Percentiles rank a stretch among this genome's conserved stretches.
These are phyloP conservation scores for Ianthella basta DNA, from an alignment of 37 sponge, comb jelly and placozoan species.

Conservation along the genomic window DNA sequence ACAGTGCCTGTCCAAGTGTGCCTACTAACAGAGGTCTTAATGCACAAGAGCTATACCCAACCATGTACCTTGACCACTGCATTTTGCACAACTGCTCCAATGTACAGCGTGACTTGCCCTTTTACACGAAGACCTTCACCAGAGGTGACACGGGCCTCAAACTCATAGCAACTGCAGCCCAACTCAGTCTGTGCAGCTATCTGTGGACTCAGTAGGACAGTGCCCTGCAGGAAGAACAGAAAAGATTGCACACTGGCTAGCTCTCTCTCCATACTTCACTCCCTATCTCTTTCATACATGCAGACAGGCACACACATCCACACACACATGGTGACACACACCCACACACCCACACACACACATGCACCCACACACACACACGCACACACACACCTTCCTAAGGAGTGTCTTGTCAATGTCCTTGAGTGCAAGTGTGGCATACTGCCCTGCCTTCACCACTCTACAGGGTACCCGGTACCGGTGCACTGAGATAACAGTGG, in stretches of 20 bases:
- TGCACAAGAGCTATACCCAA: no score
- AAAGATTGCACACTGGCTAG: not conserved
- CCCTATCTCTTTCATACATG: no score
- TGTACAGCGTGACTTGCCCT: conserved; percentile 78
- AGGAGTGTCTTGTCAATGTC: conserved; percentile 52
- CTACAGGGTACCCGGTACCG: conserved; percentile 83
- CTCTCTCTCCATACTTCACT: no score
- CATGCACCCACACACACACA: not conserved
- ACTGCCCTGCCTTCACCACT: conserved; percentile 89
- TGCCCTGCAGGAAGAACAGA: conserved; percentile 61
- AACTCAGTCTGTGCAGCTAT: conserved; percentile 19
- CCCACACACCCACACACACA: conserved; percentile 17
- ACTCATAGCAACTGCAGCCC: conserved; percentile 67
- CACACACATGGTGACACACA: not conserved
- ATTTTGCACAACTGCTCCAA: conserved; percentile 80
- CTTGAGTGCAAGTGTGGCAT: conserved; percentile 83
- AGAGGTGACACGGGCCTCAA: conserved; percentile 73
- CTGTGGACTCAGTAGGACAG: conserved; percentile 64
- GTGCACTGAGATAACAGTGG: conserved; percentile 79
- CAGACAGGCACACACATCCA: not conserved
- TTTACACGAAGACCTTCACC: conserved; percentile 58
- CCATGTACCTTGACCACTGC: conserved; percentile 45
- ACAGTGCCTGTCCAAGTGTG: no score
- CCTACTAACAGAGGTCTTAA: no score
- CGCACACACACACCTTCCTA: conserved; percentile 63